phyloP scores from a whole-genome alignment of 2,888 invertebrate species.

The Drosophila melanosoma region DNA sequence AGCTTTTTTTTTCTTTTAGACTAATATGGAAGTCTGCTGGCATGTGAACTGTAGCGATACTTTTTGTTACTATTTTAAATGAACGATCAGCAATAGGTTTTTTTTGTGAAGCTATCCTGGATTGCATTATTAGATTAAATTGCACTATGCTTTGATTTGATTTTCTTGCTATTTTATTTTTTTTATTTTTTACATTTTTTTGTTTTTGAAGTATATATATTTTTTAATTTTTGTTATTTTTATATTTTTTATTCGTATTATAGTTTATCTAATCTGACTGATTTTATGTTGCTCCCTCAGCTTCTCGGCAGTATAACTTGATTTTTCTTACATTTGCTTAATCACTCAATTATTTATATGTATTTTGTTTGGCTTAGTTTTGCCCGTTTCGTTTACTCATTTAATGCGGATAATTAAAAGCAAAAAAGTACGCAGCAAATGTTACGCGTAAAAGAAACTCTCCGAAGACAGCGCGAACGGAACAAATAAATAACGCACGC shows the following conservation, averaged over 20 bases:
- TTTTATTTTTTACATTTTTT: background rate
- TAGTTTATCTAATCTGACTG: background rate
- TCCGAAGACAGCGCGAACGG: constrained; percentile 30
- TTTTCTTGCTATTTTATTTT: background rate
- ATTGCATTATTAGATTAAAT: background rate
- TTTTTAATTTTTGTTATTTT: background rate
- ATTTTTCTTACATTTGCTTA: constrained; percentile 56
- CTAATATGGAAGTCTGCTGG: constrained; percentile 6
- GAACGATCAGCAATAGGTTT: background rate
- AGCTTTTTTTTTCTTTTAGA: constrained; percentile 1
- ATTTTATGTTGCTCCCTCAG: background rate
- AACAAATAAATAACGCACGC: constrained; percentile 57
- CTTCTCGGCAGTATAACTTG: constrained; percentile 9
- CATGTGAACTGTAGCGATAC: constrained; percentile 12
- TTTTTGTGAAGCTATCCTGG: background rate
- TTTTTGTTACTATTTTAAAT: background rate
- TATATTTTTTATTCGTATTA: background rate
- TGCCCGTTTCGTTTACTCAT: constrained; percentile 35
- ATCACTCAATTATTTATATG: constrained; percentile 56
- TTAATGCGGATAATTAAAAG: constrained; percentile 58
- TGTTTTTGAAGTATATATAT: background rate
- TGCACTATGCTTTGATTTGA: background rate
- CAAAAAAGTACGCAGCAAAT: constrained; percentile 50
- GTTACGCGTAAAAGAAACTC: constrained; percentile 24
- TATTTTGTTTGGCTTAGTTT: constrained; percentile 38